phyloP scores from a whole-genome alignment of 2,797 vertebrate species.

The Lithobates pipiens region DNA sequence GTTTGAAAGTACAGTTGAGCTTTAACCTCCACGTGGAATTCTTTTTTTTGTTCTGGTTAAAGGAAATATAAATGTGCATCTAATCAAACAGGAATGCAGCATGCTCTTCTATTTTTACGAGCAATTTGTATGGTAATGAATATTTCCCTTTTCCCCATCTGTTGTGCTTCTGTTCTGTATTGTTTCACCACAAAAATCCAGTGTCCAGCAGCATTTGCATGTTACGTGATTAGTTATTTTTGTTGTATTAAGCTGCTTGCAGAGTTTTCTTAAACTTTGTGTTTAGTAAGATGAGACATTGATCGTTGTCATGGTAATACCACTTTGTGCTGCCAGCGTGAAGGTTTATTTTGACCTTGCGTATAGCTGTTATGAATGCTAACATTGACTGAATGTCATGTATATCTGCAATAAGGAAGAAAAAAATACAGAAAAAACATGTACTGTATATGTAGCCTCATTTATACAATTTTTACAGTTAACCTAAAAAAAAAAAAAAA shows the following conservation, averaged over 20 bases:
- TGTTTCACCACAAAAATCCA: neutral
- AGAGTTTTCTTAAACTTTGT: constrained; percentile 1
- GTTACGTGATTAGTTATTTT: neutral
- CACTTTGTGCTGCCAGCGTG: constrained; percentile 1
- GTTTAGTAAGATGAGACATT: constrained; percentile 18
- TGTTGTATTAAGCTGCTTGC: neutral
- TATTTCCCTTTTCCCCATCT: neutral
- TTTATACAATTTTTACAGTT: neutral
- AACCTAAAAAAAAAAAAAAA: neutral
- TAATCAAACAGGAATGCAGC: too few species aligned
- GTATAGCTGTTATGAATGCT: constrained; percentile 4
- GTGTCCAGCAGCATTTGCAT: neutral
- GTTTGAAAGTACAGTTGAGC: too few species aligned
- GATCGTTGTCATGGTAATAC: constrained; percentile 42
- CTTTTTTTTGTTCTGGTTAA: too few species aligned
- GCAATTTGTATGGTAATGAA: neutral
- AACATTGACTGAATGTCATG: neutral
- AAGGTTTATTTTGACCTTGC: constrained; percentile 49
- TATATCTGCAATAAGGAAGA: neutral
- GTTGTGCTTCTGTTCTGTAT: neutral
- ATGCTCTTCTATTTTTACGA: too few species aligned
- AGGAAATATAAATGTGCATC: too few species aligned
- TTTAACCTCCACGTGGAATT: too few species aligned
- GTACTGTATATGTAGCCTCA: neutral
- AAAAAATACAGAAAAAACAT: neutral